These are phyloP conservation scores for Taenioides sp. DNA, from an alignment of 2,797 vertebrate genomes.

Conservation along the genomic window DNA sequence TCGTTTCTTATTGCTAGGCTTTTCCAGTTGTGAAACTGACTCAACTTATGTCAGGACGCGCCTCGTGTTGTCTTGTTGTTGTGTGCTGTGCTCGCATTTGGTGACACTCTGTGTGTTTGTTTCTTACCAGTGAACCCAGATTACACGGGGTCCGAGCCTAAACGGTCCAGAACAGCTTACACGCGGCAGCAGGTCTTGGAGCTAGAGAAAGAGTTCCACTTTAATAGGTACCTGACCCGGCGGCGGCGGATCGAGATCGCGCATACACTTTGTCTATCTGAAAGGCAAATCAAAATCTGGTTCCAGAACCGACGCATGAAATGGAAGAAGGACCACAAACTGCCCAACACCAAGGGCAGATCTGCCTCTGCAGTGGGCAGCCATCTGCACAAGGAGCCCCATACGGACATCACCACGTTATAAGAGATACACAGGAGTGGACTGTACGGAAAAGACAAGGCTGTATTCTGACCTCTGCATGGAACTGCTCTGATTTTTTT, in stretches of 20 bases:
- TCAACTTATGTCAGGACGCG: slow-evolving; percentile 37
- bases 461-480: slow-evolving; percentile 84
- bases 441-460: slow-evolving; percentile 82
- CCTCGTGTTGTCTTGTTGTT: slow-evolving; percentile 21
- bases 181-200: slow-evolving; percentile 99
- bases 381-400: slow-evolving; percentile 93
- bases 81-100: slow-evolving; percentile 41
- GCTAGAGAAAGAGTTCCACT: slow-evolving; percentile 99
- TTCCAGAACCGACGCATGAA: slow-evolving; percentile 99
- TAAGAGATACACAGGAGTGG: slow-evolving; percentile 74
- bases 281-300: slow-evolving; percentile 99
- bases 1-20: slow-evolving; percentile 13
- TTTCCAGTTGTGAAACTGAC: slow-evolving; percentile 28
- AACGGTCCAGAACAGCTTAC: slow-evolving; percentile 97
- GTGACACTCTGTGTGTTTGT: slow-evolving; percentile 37
- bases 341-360: slow-evolving; percentile 98
- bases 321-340: slow-evolving; percentile 99
- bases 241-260: slow-evolving; percentile 98
- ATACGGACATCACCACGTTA: slow-evolving; percentile 97
- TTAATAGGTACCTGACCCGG: slow-evolving; percentile 99
- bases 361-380: slow-evolving; percentile 84
- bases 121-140: slow-evolving; percentile 92
- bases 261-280: slow-evolving; percentile 95
- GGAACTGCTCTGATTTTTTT: slow-evolving; percentile 74
- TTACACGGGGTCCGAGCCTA: slow-evolving; percentile 95